Conservation (phyloP, 2,888 invertebrate species). For the Protophormia terraenovae region DNA sequence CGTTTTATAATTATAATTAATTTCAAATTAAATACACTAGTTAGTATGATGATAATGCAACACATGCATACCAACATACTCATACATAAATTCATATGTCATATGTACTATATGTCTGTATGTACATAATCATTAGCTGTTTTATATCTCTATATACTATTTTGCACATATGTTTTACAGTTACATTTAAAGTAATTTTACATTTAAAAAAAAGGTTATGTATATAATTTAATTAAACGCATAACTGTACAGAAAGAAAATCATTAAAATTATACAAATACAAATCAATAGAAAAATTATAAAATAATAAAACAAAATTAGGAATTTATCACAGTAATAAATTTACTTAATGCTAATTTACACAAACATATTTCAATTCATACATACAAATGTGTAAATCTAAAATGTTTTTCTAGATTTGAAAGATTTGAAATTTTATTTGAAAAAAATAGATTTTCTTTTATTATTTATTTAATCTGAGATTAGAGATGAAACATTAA, state of each 20-base stretch:
- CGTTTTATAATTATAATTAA: constrained; percentile 32
- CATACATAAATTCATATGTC: not conserved
- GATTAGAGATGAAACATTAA: constrained; percentile 27
- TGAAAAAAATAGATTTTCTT: constrained; percentile 5
- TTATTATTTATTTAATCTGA: constrained; percentile 13
- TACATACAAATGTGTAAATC: not conserved
- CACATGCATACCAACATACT: not conserved
- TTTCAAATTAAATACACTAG: constrained; percentile 51
- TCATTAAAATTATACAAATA: not conserved
- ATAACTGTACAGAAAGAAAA: constrained; percentile 28
- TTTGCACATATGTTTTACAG: constrained; percentile 58
- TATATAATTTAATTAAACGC: constrained; percentile 11
- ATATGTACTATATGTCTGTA: too few species aligned
- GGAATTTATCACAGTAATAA: constrained; percentile 70
- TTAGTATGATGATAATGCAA: constrained; percentile 13
- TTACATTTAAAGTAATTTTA: constrained; percentile 45
- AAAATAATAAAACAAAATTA: constrained; percentile 55
- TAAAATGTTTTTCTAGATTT: not conserved
- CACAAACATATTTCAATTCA: not conserved
- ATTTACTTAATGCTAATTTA: constrained; percentile 67
- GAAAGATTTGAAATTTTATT: not conserved
- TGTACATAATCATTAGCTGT: not conserved
- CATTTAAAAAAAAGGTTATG: constrained; percentile 18
- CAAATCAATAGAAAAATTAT: constrained; percentile 8
- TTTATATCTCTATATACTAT: constrained; percentile 37